Evolutionary conservation across 2,113 vertebrate species (phyloP), one percentile per base, ranked within the genome.

Genomic region (Bubo scandiacus): DNA sequence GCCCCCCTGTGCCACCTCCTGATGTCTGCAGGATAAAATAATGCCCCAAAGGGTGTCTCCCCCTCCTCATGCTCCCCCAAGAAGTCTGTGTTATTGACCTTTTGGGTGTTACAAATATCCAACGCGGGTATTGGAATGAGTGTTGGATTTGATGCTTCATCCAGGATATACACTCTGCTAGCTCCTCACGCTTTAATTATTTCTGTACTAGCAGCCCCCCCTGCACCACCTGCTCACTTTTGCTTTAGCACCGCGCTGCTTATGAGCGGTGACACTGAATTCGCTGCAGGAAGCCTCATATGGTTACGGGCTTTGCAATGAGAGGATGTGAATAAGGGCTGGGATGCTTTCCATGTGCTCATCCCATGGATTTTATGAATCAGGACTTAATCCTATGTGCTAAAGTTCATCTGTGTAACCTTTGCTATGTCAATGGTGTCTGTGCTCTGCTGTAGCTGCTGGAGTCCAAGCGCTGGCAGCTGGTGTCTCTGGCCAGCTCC

Each of bases 401-500:
- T 87, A 34, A 40, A 7, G 72, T 51, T 82, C 13, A 3, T 25
- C 61, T 93, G 8, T 0, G 4, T 85, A 95, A 82, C 88, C 81
- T 81, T 86, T 62, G 75, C 73, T 88, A 3, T 80, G 86, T 79
- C 83, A 68, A 4, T 54, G 81, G 58, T 43, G 90, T 65, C 22
- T 20, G 38, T 29, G 88, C 93, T 90, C 79, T 88, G 84, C 88
- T 87, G 82, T 91, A 92, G 91, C 91, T 83, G 86, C 61, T 68
- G 79, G 84, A 95, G 89, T 40, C 79, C 0, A 4, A 73, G 88
- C 2, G 0, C 85, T 92, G 97, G 85, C 92, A 97, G 90, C 79
- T 87, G 92, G 38, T 78, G 52, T 91, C 59, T 62, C 93, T 96
- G 94, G 95, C 96, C 19, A 32, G 83, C 87, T 92, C 67, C 92